A percentile compares a stretch with the other conserved stretches of the same genome.
phyloP scores from a whole-genome alignment of 2,797 vertebrate species.

The Girardinus metallicus region DNA sequence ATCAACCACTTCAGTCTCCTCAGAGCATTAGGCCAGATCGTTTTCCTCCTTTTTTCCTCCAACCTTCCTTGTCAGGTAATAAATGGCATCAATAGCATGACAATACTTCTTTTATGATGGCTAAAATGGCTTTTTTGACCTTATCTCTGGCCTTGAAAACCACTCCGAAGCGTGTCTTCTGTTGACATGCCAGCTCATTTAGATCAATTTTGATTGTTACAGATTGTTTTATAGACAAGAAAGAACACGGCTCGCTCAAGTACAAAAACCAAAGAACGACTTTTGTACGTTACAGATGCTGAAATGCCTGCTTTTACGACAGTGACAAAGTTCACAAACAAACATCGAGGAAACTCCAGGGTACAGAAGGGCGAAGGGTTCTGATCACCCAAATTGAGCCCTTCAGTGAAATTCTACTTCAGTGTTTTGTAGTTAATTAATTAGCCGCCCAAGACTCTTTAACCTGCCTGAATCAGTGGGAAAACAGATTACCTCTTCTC shows the following conservation, averaged over 20 bases:
- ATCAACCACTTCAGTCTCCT: conserved; percentile 67
- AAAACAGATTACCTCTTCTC: conserved; percentile 71
- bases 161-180: conserved; percentile 61
- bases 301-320: conserved; percentile 30
- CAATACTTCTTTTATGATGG: conserved; percentile 69
- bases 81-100: conserved; percentile 75
- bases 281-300: conserved; percentile 1
- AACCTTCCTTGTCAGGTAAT: conserved; percentile 66
- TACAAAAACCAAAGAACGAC: conserved; percentile 22
- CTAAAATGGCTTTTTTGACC: conserved; percentile 76
- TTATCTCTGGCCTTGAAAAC: conserved; percentile 68
- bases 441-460: conserved; percentile 60
- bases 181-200: conserved; percentile 72
- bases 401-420: conserved; percentile 61
- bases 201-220: conserved; percentile 73
- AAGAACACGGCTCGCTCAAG: conserved; percentile 35
- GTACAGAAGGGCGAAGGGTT: conserved; percentile 28
- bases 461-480: conserved; percentile 58
- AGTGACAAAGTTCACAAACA: conserved; percentile 40
- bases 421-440: conserved; percentile 74
- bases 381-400: conserved; percentile 61
- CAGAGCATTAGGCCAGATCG: conserved; percentile 51
- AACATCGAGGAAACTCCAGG: background rate
- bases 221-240: conserved; percentile 62
- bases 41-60: conserved; percentile 45